Evolutionary conservation across 2,888 invertebrate species (phyloP).

Genomic region (Orchesellides sinensis): DNA sequence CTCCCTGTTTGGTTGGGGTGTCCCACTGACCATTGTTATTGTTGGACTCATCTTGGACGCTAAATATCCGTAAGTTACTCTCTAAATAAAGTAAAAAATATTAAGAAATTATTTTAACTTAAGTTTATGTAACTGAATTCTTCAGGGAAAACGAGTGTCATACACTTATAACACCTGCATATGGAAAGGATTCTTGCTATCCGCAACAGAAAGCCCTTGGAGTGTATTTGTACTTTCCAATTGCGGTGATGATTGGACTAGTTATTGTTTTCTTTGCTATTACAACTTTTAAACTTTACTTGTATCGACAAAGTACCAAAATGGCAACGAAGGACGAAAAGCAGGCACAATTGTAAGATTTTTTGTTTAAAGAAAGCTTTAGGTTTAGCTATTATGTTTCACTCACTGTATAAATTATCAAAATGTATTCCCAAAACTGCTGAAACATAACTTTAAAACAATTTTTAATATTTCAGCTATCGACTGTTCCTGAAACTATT

Average conservation of each 20-base stretch:
- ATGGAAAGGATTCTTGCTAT: constrained; percentile 66
- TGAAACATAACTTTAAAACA: neutral
- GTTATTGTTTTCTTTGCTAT: constrained; percentile 66
- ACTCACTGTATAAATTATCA: too few relatives aligned
- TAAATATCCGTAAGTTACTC: too few relatives aligned
- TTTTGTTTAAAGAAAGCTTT: too few relatives aligned
- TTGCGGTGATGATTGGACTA: constrained; percentile 62
- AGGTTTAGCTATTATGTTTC: too few relatives aligned
- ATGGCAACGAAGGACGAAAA: constrained; percentile 69
- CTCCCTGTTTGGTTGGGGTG: constrained; percentile 69
- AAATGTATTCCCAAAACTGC: neutral
- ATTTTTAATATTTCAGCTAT: constrained; percentile 52
- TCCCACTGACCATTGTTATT: constrained; percentile 55
- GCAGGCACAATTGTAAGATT: constrained; percentile 62
- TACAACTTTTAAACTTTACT: constrained; percentile 64
- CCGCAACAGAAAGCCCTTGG: constrained; percentile 61
- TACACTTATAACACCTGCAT: constrained; percentile 60
- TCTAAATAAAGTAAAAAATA: too few relatives aligned
- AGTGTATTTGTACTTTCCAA: constrained; percentile 68
- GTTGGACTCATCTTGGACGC: constrained; percentile 51
- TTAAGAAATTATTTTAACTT: too few relatives aligned
- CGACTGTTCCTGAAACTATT: constrained; percentile 68
- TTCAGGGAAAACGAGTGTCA: constrained; percentile 42
- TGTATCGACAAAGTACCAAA: constrained; percentile 66
- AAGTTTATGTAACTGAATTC: neutral